These are phyloP conservation scores for Argyrosomus regius DNA, from an alignment of 2,797 vertebrate species.

Conservation along the genomic window DNA sequence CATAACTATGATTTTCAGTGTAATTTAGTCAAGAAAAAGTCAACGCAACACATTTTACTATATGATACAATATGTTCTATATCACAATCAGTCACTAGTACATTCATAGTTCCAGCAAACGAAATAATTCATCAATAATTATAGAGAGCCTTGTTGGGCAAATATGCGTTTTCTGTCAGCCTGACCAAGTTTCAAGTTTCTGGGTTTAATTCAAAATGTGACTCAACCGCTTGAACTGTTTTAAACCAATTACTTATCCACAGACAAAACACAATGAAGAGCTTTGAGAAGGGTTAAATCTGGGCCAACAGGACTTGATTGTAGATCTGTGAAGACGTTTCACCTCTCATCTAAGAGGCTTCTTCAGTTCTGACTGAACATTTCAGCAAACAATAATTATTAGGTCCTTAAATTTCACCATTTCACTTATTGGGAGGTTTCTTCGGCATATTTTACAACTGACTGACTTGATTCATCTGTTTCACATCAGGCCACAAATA, in stretches of 20 bases:
- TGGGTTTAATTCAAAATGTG: neutral
- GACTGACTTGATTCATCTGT: neutral
- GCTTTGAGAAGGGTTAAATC: no score
- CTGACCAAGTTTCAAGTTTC: neutral
- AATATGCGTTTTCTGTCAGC: neutral
- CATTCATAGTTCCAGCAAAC: neutral
- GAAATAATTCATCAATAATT: neutral
- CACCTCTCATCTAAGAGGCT: no score
- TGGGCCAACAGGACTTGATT: no score
- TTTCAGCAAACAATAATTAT: neutral
- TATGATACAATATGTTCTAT: no score
- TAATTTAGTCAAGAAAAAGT: neutral
- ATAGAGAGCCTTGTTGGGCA: neutral
- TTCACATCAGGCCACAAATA: constrained; percentile 11
- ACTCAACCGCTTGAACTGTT: no score
- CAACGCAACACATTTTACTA: neutral
- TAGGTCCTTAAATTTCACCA: neutral
- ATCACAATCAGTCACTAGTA: neutral
- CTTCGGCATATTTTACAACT: neutral
- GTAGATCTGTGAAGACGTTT: no score
- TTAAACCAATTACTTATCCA: neutral
- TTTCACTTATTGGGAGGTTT: neutral
- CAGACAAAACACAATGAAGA: neutral
- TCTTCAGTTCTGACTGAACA: no score
- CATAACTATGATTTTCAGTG: neutral